phyloP scores from a whole-genome alignment of 2,888 invertebrate genomes.

The Amaurobius ferox region DNA sequence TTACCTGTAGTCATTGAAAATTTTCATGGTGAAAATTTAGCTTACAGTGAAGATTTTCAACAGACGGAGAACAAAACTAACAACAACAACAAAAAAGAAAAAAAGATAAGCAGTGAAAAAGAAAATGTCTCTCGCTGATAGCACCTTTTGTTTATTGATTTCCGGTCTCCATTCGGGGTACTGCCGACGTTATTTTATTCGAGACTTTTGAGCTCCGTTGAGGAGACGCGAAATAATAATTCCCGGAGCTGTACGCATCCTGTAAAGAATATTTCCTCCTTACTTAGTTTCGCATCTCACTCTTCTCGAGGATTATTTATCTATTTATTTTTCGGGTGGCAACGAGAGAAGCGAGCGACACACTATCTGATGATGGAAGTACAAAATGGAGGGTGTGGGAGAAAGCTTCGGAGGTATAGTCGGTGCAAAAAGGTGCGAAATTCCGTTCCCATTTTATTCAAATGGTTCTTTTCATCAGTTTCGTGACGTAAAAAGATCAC shows the following conservation, averaged over 20 bases:
- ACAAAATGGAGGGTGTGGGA: neutral
- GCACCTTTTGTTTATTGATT: constrained; percentile 42
- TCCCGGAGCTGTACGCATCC: constrained; percentile 18
- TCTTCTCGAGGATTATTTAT: neutral
- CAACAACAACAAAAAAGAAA: too few relatives aligned
- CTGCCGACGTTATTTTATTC: constrained; percentile 40
- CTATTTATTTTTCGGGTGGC: neutral
- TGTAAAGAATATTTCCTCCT: neutral
- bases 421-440: neutral
- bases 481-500: too few relatives aligned
- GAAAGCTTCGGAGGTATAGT: neutral
- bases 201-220: too few relatives aligned
- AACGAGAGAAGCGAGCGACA: neutral
- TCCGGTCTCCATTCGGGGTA: constrained; percentile 27
- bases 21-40: too few relatives aligned
- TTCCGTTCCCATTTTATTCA: neutral
- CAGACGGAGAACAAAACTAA: too few relatives aligned
- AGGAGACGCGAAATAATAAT: constrained; percentile 53
- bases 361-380: neutral
- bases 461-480: neutral
- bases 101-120: too few relatives aligned
- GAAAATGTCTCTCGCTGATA: neutral
- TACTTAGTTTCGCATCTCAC: neutral
- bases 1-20: too few relatives aligned
- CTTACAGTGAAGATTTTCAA: too few relatives aligned